Evolutionary conservation across 2,888 invertebrate genomes (phyloP).

Genomic region (Gryllus longicercus): DNA sequence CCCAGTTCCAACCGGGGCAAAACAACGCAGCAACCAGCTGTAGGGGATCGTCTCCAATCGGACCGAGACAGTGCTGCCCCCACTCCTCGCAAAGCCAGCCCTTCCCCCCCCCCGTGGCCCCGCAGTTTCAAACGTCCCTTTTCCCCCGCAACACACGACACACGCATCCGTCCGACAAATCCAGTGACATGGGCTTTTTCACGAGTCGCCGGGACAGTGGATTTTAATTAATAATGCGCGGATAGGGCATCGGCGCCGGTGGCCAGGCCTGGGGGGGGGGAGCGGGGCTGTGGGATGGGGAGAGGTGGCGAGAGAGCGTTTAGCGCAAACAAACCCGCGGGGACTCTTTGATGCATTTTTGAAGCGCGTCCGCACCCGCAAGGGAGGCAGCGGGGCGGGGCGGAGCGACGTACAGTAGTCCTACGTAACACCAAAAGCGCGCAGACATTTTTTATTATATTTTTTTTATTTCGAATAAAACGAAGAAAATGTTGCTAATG

Average conservation of each 20-base stretch:
- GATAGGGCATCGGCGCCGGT: neutral
- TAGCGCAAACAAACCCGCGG: neutral
- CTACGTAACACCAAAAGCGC: too few relatives aligned
- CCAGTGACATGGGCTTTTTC: neutral
- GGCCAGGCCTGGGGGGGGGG: neutral
- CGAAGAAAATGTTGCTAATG: too few relatives aligned
- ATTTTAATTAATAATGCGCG: conserved; percentile 17
- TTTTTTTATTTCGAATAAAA: too few relatives aligned
- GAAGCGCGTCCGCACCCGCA: neutral
- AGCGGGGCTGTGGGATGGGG: neutral
- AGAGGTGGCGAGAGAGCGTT: neutral
- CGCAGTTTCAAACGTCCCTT: neutral
- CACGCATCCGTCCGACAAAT: neutral
- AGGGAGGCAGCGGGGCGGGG: too few relatives aligned
- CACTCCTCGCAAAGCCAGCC: neutral
- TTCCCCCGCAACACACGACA: neutral
- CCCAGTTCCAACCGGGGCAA: too few relatives aligned
- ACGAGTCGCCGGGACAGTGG: neutral
- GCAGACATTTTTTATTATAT: too few relatives aligned
- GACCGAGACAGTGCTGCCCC: too few relatives aligned
- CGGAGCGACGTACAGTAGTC: too few relatives aligned
- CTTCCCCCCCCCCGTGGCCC: neutral
- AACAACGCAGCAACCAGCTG: too few relatives aligned
- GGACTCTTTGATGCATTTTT: neutral
- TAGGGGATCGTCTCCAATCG: too few relatives aligned